Base-by-base conservation (phyloP, 2,797 vertebrate species). In the Acomys russatus region DNA sequence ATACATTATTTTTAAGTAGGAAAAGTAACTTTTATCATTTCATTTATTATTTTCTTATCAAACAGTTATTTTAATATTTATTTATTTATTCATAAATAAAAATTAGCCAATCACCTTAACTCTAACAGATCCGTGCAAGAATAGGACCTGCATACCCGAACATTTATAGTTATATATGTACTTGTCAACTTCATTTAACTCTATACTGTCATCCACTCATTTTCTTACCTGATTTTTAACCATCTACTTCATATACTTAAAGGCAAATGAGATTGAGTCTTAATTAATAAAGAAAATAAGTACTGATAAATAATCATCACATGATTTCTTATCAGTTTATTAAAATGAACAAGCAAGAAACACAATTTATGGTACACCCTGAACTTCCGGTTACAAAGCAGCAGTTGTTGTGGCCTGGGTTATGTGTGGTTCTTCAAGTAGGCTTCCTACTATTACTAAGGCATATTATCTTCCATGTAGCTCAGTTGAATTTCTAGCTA, bases 21-120 rank as follows among this genome's bases (percentile, higher is more conserved):
- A 80, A 92, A 82, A 90, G 80, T 64, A 70, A 54, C 20, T 85
- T 76, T 93, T 85, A 49, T 64, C 20, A 71, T 90, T 88, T 97
- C 6, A 90, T 9, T 90, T 77, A 77, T 12, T 80, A 22, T 91
- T 80, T 88, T 64, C 15, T 73, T 92, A 15, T 4, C 44, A 44
- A 44, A 44, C 44, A 44, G 4, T 3, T 44, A 44, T 44, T 44
- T 44, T 44, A 44, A 44, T 44, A 44, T 44, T 44, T 44, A n/a
- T 44, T 44, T 44, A 44, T 44, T 44, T 44, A 44, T 44, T 44
- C 44, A 44, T 44, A 44, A 44, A 44, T 44, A 44, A 44, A 44
- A 44, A 44, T 44, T 44, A 44, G 44, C 44, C 44, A 44, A 44
- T 44, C 44, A 44, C 44, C 44, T 44, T 44, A 44, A 44, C 4